A percentile compares a stretch with the other conserved stretches of the same genome.
Conservation (phyloP, 2,113 vertebrate genomes). For the Echinops telfairi region DNA sequence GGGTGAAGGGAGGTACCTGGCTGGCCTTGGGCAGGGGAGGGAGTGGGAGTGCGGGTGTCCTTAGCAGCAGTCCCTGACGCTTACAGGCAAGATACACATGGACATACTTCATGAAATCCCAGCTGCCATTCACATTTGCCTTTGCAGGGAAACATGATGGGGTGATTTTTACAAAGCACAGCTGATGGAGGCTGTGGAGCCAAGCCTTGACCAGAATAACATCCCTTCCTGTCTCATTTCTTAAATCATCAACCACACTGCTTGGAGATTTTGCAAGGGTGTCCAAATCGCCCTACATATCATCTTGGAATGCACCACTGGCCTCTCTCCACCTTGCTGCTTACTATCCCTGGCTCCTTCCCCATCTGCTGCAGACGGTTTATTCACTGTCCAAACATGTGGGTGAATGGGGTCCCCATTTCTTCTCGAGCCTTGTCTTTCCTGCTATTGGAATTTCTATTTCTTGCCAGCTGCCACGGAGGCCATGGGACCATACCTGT, state of each 20-base stretch:
- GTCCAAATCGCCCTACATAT: constrained; percentile 78
- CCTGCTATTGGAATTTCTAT: constrained; percentile 65
- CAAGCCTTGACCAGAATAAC: constrained; percentile 79
- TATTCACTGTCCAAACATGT: constrained; percentile 85
- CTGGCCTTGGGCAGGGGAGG: not conserved
- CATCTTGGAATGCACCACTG: constrained; percentile 72
- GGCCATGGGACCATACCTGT: constrained; percentile 69
- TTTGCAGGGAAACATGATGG: constrained; percentile 58
- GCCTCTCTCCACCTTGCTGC: constrained; percentile 53
- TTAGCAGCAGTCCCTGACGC: not conserved
- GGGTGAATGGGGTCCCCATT: constrained; percentile 64
- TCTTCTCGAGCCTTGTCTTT: constrained; percentile 73
- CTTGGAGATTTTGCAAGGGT: constrained; percentile 74
- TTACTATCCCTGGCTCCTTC: constrained; percentile 81
- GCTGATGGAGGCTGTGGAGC: constrained; percentile 66
- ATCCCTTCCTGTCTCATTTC: constrained; percentile 74
- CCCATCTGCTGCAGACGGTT: constrained; percentile 84
- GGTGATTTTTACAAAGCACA: constrained; percentile 78
- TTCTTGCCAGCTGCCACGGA: constrained; percentile 76
- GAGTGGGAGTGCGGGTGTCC: too few species aligned
- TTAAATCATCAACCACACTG: constrained; percentile 77
- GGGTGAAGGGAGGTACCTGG: not conserved
- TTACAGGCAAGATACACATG: constrained; percentile 29
- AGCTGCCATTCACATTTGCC: constrained; percentile 53
- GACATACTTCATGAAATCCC: not conserved